phyloP scores from a whole-genome alignment of 2,888 invertebrate species.

The Dryobota labecula region DNA sequence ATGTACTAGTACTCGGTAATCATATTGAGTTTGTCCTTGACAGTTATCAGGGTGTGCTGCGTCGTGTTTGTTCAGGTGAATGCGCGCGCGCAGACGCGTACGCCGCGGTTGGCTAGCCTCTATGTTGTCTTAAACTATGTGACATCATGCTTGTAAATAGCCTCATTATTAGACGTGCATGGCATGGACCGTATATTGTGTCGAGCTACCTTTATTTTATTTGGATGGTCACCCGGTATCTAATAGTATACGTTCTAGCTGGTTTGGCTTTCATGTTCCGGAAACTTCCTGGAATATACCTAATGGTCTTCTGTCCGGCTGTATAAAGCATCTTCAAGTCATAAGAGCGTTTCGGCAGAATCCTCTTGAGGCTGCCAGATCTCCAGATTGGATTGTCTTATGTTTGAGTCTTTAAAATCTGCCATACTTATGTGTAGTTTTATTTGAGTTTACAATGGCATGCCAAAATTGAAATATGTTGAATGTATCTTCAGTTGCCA shows the following conservation, averaged over 20 bases:
- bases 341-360: background rate
- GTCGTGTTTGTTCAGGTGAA: slow-evolving; percentile 64
- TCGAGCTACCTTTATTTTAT: slow-evolving; percentile 33
- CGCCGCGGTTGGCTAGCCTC: slow-evolving; percentile 55
- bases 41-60: slow-evolving; percentile 60
- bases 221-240: slow-evolving; percentile 25
- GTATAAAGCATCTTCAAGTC: background rate
- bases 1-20: slow-evolving; percentile 34
- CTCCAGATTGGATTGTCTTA: background rate
- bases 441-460: background rate
- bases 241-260: slow-evolving; percentile 10
- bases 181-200: slow-evolving; percentile 48
- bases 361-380: background rate
- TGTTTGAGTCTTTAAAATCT: background rate
- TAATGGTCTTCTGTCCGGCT: background rate
- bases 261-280: background rate
- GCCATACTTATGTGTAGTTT: background rate
- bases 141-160: slow-evolving; percentile 66
- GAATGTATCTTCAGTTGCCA: background rate
- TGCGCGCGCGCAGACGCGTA: slow-evolving; percentile 53
- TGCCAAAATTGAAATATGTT: background rate
- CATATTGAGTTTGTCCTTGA: slow-evolving; percentile 58
- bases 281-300: slow-evolving; percentile 2
- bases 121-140: slow-evolving; percentile 60
- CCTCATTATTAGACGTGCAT: slow-evolving; percentile 61